Evolutionary conservation across 2,113 vertebrate species (phyloP).

Genomic region (Poeciliopsis turrubarensis): DNA sequence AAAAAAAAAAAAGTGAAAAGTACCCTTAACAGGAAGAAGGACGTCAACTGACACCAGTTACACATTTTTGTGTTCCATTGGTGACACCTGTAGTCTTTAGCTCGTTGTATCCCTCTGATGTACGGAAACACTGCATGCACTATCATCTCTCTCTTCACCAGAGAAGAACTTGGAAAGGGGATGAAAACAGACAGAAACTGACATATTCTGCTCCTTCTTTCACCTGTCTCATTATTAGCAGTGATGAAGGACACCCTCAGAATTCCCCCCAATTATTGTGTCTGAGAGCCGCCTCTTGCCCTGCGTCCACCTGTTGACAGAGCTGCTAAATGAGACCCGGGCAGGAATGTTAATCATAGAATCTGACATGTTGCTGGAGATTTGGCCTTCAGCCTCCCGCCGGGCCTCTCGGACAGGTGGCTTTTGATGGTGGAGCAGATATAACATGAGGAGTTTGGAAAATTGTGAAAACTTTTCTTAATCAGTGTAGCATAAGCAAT

Average conservation of each 20-base stretch:
- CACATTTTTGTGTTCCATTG: slow-evolving; percentile 43
- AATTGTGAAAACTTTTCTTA: background rate
- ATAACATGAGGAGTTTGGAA: slow-evolving; percentile 40
- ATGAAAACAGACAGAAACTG: slow-evolving; percentile 71
- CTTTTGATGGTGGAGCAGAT: slow-evolving; percentile 68
- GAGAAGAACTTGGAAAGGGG: slow-evolving; percentile 33
- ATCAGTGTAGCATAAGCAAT: too few relatives aligned
- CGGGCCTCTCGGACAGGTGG: slow-evolving; percentile 69
- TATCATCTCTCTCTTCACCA: slow-evolving; percentile 1
- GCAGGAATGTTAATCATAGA: slow-evolving; percentile 80
- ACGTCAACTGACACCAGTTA: slow-evolving; percentile 64
- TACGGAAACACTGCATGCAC: background rate
- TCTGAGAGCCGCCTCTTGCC: slow-evolving; percentile 66
- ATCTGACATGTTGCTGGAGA: slow-evolving; percentile 66
- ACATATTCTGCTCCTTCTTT: slow-evolving; percentile 69
- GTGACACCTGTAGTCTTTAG: slow-evolving; percentile 30
- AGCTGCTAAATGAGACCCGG: slow-evolving; percentile 71
- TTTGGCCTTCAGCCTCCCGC: slow-evolving; percentile 63
- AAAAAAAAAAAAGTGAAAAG: slow-evolving; percentile 67
- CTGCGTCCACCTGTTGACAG: slow-evolving; percentile 85
- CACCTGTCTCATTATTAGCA: slow-evolving; percentile 82
- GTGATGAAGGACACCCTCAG: slow-evolving; percentile 83
- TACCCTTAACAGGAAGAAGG: slow-evolving; percentile 80
- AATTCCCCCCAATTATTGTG: slow-evolving; percentile 81
- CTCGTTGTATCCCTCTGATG: slow-evolving; percentile 6